A percentile compares a stretch with the other conserved stretches of the same genome.
Evolutionary conservation across 2,888 invertebrate species (phyloP).

Genomic region (Tipula helvola): DNA sequence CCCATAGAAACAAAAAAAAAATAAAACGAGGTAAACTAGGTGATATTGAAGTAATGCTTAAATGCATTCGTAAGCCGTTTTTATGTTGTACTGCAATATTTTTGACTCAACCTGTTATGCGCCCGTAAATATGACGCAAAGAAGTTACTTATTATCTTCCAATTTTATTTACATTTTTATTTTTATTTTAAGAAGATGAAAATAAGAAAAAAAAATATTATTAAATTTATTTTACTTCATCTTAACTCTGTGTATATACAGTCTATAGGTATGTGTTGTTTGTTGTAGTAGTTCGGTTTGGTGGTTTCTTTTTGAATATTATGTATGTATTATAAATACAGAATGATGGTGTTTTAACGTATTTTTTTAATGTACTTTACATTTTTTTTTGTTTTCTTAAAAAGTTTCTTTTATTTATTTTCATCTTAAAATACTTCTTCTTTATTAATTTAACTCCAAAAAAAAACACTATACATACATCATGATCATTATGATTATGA

Average conservation of each 20-base stretch:
- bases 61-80: neutral
- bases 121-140: neutral
- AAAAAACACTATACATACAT: neutral
- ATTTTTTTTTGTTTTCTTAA: neutral
- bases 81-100: neutral
- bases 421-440: neutral
- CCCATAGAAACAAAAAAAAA: neutral
- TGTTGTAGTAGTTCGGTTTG: neutral
- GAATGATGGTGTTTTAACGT: neutral
- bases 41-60: neutral
- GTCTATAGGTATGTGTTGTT: neutral
- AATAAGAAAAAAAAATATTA: neutral
- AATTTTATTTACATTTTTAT: neutral
- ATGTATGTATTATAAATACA: neutral
- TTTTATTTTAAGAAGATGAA: neutral
- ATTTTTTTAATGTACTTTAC: neutral
- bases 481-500: neutral
- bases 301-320: neutral
- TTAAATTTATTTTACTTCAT: neutral
- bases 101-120: neutral
- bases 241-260: neutral
- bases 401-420: slow-evolving; percentile 4
- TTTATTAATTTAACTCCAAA: neutral
- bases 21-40: neutral
- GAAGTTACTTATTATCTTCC: neutral